These are phyloP conservation scores for Geotrupes spiniger DNA, from an alignment of 2,888 invertebrate species.

Conservation along the genomic window DNA sequence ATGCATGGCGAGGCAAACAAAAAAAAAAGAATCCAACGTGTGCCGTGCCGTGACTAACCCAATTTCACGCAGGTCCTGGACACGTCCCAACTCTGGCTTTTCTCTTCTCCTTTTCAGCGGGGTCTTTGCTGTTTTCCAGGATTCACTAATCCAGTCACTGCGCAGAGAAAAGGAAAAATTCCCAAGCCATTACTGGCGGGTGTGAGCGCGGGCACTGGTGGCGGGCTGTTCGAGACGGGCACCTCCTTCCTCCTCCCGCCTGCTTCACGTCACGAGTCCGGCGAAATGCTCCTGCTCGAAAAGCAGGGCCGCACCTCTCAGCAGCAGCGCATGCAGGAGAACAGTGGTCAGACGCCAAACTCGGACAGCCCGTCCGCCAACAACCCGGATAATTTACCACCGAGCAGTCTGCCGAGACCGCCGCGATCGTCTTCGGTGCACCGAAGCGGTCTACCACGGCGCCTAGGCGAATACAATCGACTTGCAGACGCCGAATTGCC, in stretches of 20 bases:
- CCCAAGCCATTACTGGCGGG: conserved; percentile 71
- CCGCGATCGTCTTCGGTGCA: conserved; percentile 55
- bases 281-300: conserved; percentile 72
- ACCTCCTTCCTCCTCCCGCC: conserved; percentile 38
- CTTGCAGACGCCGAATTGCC: conserved; percentile 53
- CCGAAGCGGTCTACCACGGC: conserved; percentile 48
- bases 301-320: conserved; percentile 75
- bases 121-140: conserved; percentile 84
- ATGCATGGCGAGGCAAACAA: conserved; percentile 15
- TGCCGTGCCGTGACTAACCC: conserved; percentile 54
- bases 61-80: conserved; percentile 48
- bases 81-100: conserved; percentile 50
- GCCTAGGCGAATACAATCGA: conserved; percentile 66
- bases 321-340: conserved; percentile 64
- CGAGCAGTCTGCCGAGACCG: conserved; percentile 70
- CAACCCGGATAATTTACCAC: conserved; percentile 63
- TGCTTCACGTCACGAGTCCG: conserved; percentile 53
- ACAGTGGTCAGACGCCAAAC: conserved; percentile 29
- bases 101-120: conserved; percentile 67
- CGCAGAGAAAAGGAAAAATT: conserved; percentile 74
- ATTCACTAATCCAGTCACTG: conserved; percentile 73
- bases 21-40: too few species aligned
- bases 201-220: conserved; percentile 50
- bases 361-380: conserved; percentile 34
- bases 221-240: conserved; percentile 30